Percentiles rank a stretch among this genome's conserved stretches.
Conservation (phyloP, 1,140 invertebrate genomes). For the Hypsibius dujardini region DNA sequence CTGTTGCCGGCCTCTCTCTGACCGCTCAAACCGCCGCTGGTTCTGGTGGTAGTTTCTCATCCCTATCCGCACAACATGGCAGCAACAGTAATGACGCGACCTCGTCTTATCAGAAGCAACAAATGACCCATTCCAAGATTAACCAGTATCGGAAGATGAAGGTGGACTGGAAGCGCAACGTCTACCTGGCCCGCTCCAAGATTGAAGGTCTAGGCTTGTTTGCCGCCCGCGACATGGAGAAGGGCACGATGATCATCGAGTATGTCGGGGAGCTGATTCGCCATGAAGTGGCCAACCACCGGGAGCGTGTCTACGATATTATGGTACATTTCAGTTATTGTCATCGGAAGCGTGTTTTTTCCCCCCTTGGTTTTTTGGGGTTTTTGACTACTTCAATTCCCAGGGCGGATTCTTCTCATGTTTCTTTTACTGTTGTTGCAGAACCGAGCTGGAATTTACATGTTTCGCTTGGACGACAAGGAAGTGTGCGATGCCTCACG, state of each 20-base stretch:
- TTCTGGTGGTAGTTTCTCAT: too few species aligned
- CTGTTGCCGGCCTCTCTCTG: not conserved
- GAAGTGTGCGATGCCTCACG: slow-evolving; percentile 92
- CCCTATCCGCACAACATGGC: too few species aligned
- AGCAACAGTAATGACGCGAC: not conserved
- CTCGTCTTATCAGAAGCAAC: not conserved
- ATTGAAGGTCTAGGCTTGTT: slow-evolving; percentile 89
- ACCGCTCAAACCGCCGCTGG: not conserved
- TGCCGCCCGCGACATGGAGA: slow-evolving; percentile 86
- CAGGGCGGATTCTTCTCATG: not conserved
- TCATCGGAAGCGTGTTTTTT: not conserved
- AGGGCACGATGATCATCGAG: slow-evolving; percentile 98
- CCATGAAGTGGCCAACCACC: slow-evolving; percentile 76
- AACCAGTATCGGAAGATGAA: slow-evolving; percentile 98
- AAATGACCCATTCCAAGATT: slow-evolving; percentile 80
- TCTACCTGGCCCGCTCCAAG: slow-evolving; percentile 69
- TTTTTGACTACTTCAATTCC: not conserved
- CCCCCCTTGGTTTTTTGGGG: too few species aligned
- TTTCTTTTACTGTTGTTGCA: slow-evolving; percentile 32
- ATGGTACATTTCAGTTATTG: slow-evolving; percentile 43
- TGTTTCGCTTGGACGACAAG: slow-evolving; percentile 96
- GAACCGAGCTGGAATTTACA: slow-evolving; percentile 92
- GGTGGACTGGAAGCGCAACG: slow-evolving; percentile 91
- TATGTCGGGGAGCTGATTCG: slow-evolving; percentile 97
- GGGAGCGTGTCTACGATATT: slow-evolving; percentile 84